phyloP scores from a whole-genome alignment of 2,888 invertebrate species.

The Conops quadrifasciatus region DNA sequence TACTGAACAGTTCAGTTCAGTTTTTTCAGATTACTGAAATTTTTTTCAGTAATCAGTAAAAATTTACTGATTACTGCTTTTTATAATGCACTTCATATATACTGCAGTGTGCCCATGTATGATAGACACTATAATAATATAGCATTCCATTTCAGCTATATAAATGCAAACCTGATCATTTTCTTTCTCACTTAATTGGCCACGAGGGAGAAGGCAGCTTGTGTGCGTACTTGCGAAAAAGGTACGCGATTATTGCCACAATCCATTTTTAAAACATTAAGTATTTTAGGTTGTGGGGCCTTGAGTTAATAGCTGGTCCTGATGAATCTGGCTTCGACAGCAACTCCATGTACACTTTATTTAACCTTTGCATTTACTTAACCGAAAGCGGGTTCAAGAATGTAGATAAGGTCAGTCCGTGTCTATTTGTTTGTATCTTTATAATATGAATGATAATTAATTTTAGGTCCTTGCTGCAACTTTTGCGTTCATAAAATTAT shows the following conservation, averaged over 20 bases:
- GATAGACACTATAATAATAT: constrained; percentile 13
- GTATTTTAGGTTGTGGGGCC: constrained; percentile 76
- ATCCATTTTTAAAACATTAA: constrained; percentile 4
- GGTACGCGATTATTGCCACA: constrained; percentile 63
- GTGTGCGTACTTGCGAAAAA: constrained; percentile 78
- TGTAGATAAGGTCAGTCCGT: constrained; percentile 69
- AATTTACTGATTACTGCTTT: too few relatives aligned
- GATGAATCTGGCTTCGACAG: constrained; percentile 80
- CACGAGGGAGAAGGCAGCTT: constrained; percentile 88
- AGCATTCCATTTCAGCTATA: constrained; percentile 48
- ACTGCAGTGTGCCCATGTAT: too few relatives aligned
- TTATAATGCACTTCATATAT: too few relatives aligned
- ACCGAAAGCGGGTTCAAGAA: constrained; percentile 81
- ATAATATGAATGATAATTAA: neutral
- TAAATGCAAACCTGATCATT: constrained; percentile 69
- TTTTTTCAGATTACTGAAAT: too few relatives aligned
- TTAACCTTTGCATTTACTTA: constrained; percentile 76
- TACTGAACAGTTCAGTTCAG: too few relatives aligned
- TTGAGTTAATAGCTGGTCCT: constrained; percentile 76
- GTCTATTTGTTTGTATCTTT: neutral
- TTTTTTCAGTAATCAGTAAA: too few relatives aligned
- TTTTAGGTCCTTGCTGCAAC: constrained; percentile 77
- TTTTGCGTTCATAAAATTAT: constrained; percentile 81
- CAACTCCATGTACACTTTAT: constrained; percentile 80
- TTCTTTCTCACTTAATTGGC: constrained; percentile 81